These are phyloP conservation scores for Archilochus colubris DNA, from an alignment of 2,113 vertebrate species.

Conservation along the genomic window DNA sequence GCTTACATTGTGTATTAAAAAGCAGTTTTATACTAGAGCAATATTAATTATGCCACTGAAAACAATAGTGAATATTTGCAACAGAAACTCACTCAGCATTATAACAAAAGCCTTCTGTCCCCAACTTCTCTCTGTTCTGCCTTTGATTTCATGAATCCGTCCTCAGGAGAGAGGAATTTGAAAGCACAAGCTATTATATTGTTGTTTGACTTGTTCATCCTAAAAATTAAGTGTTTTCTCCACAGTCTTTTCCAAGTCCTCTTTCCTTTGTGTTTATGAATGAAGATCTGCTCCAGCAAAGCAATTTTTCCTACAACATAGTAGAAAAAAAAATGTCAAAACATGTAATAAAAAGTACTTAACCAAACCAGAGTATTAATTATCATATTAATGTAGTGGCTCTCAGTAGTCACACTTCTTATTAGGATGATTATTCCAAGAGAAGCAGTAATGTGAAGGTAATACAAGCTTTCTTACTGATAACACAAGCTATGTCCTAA, in stretches of 20 bases:
- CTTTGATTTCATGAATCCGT: background rate
- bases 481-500: slow-evolving; percentile 2
- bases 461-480: slow-evolving; percentile 8
- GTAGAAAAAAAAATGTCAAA: background rate
- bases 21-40: background rate
- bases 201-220: background rate
- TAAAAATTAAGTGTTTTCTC: background rate
- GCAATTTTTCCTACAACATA: background rate
- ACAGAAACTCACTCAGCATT: background rate
- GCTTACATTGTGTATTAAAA: background rate
- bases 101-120: background rate
- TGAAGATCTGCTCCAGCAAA: background rate
- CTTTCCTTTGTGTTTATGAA: background rate
- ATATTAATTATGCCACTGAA: background rate
- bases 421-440: background rate
- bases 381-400: background rate
- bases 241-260: background rate
- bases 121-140: background rate
- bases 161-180: background rate
- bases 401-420: background rate
- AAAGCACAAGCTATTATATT: background rate
- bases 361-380: background rate
- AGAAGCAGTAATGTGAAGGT: slow-evolving; percentile 22
- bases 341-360: background rate
- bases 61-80: background rate